phyloP scores from a whole-genome alignment of 2,888 invertebrate genomes.

The Tridacna crocea region DNA sequence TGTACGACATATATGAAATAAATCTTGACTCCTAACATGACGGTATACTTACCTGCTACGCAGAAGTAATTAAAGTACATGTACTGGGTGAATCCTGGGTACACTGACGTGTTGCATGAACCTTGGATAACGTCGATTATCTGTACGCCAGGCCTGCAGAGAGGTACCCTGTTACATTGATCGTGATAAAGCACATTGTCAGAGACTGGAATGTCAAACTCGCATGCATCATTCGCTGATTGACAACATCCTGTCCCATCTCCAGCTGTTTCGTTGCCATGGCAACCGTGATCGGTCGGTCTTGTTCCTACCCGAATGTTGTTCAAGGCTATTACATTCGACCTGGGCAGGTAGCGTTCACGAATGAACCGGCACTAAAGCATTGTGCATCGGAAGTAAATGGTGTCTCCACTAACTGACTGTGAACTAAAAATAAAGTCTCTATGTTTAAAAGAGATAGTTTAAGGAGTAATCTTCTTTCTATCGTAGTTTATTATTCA shows the following conservation, averaged over 20 bases:
- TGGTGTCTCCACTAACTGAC: too few relatives aligned
- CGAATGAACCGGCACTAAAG: not conserved
- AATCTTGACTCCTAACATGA: too few relatives aligned
- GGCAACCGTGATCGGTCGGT: not conserved
- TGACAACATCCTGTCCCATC: conserved; percentile 9
- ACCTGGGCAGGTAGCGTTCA: not conserved
- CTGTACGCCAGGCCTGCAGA: not conserved
- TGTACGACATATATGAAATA: too few relatives aligned
- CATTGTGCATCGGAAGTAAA: not conserved
- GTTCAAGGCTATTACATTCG: not conserved
- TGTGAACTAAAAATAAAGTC: too few relatives aligned
- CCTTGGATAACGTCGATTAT: not conserved
- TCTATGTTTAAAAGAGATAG: too few relatives aligned
- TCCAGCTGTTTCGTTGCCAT: not conserved
- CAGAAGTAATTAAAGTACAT: conserved; percentile 11
- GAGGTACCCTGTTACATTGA: not conserved
- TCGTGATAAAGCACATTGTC: conserved; percentile 5
- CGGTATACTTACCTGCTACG: not conserved
- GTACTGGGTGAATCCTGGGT: not conserved
- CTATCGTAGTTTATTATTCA: too few relatives aligned
- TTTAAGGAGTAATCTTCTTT: too few relatives aligned
- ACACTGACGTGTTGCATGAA: not conserved
- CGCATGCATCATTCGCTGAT: not conserved
- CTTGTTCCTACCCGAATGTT: not conserved
- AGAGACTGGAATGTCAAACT: conserved; percentile 1